phyloP scores from a whole-genome alignment of 2,888 invertebrate species.

The Meloe dianella region DNA sequence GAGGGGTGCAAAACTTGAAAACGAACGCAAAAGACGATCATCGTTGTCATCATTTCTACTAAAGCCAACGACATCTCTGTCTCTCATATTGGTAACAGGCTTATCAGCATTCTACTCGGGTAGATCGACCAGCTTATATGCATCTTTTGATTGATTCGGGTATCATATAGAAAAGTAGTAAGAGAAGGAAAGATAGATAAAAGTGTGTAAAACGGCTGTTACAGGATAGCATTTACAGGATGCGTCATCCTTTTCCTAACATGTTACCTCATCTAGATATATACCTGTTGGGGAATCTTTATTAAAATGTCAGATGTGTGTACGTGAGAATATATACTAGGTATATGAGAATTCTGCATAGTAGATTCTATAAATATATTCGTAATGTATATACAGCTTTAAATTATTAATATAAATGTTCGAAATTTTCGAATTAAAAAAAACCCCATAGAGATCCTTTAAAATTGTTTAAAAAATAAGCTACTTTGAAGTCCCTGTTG shows the following conservation, averaged over 20 bases:
- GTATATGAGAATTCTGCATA: constrained; percentile 19
- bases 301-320: constrained; percentile 37
- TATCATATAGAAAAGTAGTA: constrained; percentile 21
- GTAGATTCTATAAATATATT: not conserved
- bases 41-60: constrained; percentile 10
- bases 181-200: not conserved
- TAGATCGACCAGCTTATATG: constrained; percentile 37
- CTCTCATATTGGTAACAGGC: constrained; percentile 13
- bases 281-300: constrained; percentile 43
- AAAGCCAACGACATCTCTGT: constrained; percentile 5
- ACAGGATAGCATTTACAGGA: constrained; percentile 25
- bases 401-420: constrained; percentile 18
- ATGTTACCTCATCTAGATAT: constrained; percentile 18
- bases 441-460: not conserved
- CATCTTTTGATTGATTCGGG: constrained; percentile 45
- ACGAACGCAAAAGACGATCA: not conserved
- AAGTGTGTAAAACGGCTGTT: constrained; percentile 15
- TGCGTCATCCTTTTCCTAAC: constrained; percentile 16
- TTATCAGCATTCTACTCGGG: constrained; percentile 33
- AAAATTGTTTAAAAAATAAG: too few species aligned
- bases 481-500: too few species aligned
- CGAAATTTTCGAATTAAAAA: too few species aligned
- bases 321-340: constrained; percentile 31
- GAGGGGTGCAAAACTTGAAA: not conserved
- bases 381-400: not conserved